Conservation (phyloP, 2,797 vertebrate genomes). For the Melanotaenia boesemani region DNA sequence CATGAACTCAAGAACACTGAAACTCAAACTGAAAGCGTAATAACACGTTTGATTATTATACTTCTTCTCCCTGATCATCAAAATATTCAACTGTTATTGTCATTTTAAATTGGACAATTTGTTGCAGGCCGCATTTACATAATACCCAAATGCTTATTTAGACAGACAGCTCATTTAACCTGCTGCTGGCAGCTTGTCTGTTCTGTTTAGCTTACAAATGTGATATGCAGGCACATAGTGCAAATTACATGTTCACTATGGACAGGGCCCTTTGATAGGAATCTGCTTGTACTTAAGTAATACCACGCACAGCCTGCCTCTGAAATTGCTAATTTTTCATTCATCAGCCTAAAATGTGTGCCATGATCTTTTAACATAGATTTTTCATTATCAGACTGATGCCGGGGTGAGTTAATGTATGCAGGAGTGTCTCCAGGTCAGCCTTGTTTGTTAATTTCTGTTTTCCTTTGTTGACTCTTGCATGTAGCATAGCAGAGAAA, state of each 20-base stretch:
- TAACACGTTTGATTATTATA: not conserved
- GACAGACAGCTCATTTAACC: conserved; percentile 58
- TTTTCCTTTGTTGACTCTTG: conserved; percentile 19
- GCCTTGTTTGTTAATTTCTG: conserved; percentile 72
- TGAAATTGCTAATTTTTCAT: conserved; percentile 45
- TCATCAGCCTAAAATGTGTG: conserved; percentile 50
- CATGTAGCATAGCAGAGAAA: not conserved
- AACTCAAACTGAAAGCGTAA: not conserved
- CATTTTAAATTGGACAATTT: conserved; percentile 57
- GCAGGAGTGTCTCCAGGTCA: conserved; percentile 63
- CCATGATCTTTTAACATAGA: conserved; percentile 49
- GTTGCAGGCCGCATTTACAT: conserved; percentile 53
- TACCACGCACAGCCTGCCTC: conserved; percentile 21
- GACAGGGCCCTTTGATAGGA: conserved; percentile 39
- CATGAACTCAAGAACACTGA: not conserved
- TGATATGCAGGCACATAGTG: conserved; percentile 21
- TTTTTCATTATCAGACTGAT: conserved; percentile 65
- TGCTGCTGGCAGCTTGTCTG: conserved; percentile 57
- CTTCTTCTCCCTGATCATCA: conserved; percentile 3
- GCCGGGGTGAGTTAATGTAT: conserved; percentile 37
- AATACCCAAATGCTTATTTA: conserved; percentile 62
- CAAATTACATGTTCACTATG: conserved; percentile 7
- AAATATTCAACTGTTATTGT: conserved; percentile 34
- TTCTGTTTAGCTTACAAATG: conserved; percentile 46
- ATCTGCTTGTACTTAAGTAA: conserved; percentile 57